phyloP scores from a whole-genome alignment of 2,113 vertebrate genomes.

The Halcyon malimbica region DNA sequence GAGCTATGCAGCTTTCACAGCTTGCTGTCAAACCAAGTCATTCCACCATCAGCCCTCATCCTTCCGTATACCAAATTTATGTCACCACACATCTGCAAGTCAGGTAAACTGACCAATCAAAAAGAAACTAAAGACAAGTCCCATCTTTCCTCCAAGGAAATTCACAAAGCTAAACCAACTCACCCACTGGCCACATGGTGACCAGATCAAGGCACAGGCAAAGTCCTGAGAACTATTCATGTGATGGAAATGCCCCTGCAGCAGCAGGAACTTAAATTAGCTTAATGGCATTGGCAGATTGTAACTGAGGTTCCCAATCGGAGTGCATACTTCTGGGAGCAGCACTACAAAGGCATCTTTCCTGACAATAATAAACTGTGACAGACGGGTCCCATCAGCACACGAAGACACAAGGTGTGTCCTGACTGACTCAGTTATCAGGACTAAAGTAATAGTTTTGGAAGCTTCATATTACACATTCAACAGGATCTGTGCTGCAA shows the following conservation, averaged over 20 bases:
- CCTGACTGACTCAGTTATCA: neutral
- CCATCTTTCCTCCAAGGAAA: neutral
- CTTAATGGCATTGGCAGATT: neutral
- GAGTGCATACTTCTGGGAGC: neutral
- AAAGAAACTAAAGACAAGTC: neutral
- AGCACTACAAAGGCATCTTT: neutral
- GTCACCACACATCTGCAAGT: neutral
- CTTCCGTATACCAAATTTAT: neutral
- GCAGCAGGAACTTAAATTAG: neutral
- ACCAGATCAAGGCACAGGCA: neutral
- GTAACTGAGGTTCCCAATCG: neutral
- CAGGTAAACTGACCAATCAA: neutral
- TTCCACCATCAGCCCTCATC: neutral
- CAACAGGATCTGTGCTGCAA: neutral
- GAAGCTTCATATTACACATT: neutral
- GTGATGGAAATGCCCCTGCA: neutral
- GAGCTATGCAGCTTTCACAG: neutral
- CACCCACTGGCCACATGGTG: neutral
- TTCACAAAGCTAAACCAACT: neutral
- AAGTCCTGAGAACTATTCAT: neutral
- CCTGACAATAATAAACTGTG: neutral
- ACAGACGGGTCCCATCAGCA: constrained; percentile 1
- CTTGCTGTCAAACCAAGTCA: neutral
- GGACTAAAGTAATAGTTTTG: neutral
- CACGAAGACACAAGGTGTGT: neutral